A percentile compares a stretch with the other conserved stretches of the same genome.
Conservation (phyloP, 2,113 vertebrate genomes). For the Tauraco erythrolophus region DNA sequence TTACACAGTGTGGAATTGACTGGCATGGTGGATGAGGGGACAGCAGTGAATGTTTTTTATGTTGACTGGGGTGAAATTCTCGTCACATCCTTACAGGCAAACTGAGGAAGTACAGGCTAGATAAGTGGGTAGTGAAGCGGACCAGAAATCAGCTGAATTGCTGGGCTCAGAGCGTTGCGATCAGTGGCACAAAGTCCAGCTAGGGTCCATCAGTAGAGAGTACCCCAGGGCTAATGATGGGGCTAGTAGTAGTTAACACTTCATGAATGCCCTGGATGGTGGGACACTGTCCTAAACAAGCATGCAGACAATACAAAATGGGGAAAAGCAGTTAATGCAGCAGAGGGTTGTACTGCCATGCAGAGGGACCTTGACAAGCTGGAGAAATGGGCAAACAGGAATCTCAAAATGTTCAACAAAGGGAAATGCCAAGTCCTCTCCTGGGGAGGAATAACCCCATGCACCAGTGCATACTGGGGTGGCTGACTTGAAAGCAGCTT, state of each 20-base stretch:
- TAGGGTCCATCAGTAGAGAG: not conserved
- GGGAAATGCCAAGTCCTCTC: not conserved
- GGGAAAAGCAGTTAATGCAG: not conserved
- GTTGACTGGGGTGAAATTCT: not conserved
- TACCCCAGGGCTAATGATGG: not conserved
- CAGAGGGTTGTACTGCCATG: not conserved
- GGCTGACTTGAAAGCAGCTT: not conserved
- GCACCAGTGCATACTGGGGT: not conserved
- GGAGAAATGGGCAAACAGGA: not conserved
- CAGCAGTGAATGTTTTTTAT: not conserved
- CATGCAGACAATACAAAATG: not conserved
- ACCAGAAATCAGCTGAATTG: accelerated
- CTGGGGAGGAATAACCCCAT: not conserved
- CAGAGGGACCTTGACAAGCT: not conserved
- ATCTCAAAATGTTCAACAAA: not conserved
- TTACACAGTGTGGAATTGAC: not conserved
- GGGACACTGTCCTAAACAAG: not conserved
- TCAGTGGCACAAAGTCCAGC: not conserved
- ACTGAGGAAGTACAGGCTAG: not conserved
- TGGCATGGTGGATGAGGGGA: not conserved
- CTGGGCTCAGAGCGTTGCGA: not conserved
- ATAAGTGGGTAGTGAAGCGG: not conserved
- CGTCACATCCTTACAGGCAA: not conserved
- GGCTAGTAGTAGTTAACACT: not conserved
- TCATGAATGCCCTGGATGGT: not conserved